A percentile compares a stretch with the other conserved stretches of the same genome.
These are phyloP conservation scores for Sphaeridia pumilis DNA, from an alignment of 2,888 invertebrate species.

Conservation along the genomic window DNA sequence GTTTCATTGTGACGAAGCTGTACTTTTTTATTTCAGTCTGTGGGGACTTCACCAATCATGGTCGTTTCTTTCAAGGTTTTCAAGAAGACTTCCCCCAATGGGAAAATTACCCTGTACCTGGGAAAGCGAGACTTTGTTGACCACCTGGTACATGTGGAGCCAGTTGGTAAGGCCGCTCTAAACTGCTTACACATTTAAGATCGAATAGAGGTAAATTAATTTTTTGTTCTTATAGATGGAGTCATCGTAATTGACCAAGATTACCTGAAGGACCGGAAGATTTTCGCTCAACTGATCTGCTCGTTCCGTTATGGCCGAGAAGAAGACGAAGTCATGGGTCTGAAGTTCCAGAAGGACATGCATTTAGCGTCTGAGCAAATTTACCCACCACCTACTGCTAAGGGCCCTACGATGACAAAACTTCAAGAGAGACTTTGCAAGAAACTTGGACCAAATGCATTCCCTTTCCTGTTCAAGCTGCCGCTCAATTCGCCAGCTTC, in stretches of 20 bases:
- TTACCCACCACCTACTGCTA: conserved; percentile 55
- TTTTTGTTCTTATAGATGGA: conserved; percentile 55
- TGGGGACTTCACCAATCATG: too few relatives aligned
- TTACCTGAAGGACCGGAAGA: conserved; percentile 69
- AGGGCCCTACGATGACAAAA: conserved; percentile 50
- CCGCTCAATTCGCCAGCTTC: conserved; percentile 79
- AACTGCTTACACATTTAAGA: too few relatives aligned
- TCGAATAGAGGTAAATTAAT: too few relatives aligned
- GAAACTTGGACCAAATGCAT: conserved; percentile 73
- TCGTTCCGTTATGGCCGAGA: conserved; percentile 86
- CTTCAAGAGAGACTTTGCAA: conserved; percentile 71
- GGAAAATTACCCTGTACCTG: conserved; percentile 72
- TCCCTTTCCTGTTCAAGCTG: conserved; percentile 71
- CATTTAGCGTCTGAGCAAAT: conserved; percentile 76
- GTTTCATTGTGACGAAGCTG: too few relatives aligned
- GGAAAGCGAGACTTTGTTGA: conserved; percentile 80
- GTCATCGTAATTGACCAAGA: conserved; percentile 76
- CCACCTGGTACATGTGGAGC: conserved; percentile 72
- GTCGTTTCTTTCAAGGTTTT: conserved; percentile 83
- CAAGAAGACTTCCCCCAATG: conserved; percentile 80
- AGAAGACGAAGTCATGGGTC: conserved; percentile 76
- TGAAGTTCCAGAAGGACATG: conserved; percentile 89
- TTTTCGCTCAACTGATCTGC: conserved; percentile 80
- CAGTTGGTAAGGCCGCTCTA: conserved; percentile 60
- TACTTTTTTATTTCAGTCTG: too few relatives aligned